Conservation (phyloP, 2,113 vertebrate species). For the Mastomys coucha region DNA sequence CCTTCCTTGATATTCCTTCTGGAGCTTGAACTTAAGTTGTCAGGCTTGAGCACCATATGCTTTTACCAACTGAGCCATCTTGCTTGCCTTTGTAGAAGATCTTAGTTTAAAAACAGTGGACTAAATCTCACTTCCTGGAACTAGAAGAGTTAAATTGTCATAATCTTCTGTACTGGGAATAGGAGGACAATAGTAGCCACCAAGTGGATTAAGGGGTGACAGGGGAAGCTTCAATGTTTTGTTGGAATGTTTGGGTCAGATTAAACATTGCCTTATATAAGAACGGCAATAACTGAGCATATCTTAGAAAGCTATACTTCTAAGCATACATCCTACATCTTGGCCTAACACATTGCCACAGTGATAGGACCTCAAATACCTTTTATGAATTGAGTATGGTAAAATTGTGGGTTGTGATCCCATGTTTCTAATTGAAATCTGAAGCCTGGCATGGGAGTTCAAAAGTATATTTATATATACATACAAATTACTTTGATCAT, state of each 20-base stretch:
- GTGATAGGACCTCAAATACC: too few species aligned
- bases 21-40: background rate
- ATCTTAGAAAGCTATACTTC: background rate
- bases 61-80: background rate
- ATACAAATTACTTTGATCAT: background rate
- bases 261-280: background rate
- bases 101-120: background rate
- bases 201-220: background rate
- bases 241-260: background rate
- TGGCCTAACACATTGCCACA: background rate
- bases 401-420: background rate
- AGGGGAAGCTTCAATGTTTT: background rate
- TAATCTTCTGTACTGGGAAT: background rate
- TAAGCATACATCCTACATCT: background rate
- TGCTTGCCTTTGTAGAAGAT: background rate
- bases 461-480: background rate
- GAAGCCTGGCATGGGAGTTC: background rate
- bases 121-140: background rate
- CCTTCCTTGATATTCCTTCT: background rate
- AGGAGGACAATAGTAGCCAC: background rate
- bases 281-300: background rate
- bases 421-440: background rate
- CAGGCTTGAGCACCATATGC: background rate
- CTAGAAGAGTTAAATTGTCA: background rate
- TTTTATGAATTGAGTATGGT: background rate